Evolutionary conservation across 2,888 invertebrate species (phyloP), one percentile per base, ranked within the genome.

Genomic region (Psococerastis gibbosa): DNA sequence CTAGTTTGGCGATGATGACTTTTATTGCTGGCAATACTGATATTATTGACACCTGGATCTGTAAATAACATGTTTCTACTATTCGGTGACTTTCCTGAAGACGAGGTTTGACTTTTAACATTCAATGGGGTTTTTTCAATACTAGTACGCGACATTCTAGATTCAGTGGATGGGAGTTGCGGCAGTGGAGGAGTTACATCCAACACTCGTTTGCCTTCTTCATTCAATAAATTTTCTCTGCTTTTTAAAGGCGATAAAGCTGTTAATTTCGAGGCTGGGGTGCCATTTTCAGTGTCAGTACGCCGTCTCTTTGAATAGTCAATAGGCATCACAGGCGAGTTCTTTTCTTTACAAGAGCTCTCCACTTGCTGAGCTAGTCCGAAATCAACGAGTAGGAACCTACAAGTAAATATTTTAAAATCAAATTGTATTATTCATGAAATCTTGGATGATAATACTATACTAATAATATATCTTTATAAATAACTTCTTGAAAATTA

Each of bases 331-430:
- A 34, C 43, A 13, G 43, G 32, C 16, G 45, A 35, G 22, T 34
- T 47, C 8, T 44, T 46, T 34, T 48, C 47, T 17, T 52, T 51
- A 5, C 45, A 42, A 9, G 56, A 53, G 41, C 50, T 49, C 32
- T 52, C 51, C 48, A 69, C 63, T 35, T 70, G 69, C 60, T 89
- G 85, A 17, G 89, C 84, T 49, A 91, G 66, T 1, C 91, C 91
- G 67, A 91, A 91, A 62, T 91, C 89, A 11, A 91, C 85, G 48
- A 89, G 62, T 43, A 83, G 66, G 61, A 76, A 82, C 54, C 78
- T 76, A 53, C 9, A 54, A 54, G 41, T 27, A 41, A 45, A 41
- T n/a, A n/a, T n/a, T n/a, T n/a, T n/a, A n/a, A n/a, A n/a, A n/a
- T n/a, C n/a, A n/a, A n/a, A n/a, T n/a, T n/a, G n/a, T n/a, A n/a